Percentiles rank a stretch among this genome's conserved stretches.
Evolutionary conservation across 2,113 vertebrate genomes (phyloP).

Genomic region (Seriola rivoliana): DNA sequence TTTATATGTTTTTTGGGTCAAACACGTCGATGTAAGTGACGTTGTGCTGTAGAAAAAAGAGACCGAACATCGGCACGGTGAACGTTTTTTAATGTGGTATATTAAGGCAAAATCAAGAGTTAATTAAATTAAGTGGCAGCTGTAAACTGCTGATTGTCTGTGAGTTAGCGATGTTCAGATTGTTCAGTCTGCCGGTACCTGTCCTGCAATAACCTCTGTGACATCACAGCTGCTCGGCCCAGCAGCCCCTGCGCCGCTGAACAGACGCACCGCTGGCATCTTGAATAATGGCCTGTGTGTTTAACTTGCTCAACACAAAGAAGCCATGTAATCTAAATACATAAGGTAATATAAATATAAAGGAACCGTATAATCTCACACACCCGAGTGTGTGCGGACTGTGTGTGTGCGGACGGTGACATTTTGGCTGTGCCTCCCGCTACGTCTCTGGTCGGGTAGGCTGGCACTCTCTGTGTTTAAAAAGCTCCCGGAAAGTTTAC

Average conservation of each 20-base stretch:
- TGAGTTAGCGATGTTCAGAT: constrained; percentile 26
- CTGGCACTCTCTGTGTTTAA: constrained; percentile 88
- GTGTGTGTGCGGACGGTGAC: constrained; percentile 62
- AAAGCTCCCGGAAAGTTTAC: constrained; percentile 87
- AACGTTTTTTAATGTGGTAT: too few relatives aligned
- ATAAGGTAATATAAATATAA: constrained; percentile 87
- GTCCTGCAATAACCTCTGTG: constrained; percentile 75
- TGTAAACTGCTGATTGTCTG: constrained; percentile 2
- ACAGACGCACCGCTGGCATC: constrained; percentile 68
- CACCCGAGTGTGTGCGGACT: constrained; percentile 50
- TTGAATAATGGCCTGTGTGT: constrained; percentile 83
- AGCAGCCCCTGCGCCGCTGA: constrained; percentile 65
- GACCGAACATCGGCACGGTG: too few relatives aligned
- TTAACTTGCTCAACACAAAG: constrained; percentile 84
- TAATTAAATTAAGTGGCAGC: too few relatives aligned
- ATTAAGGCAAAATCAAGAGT: too few relatives aligned
- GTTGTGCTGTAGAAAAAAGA: too few relatives aligned
- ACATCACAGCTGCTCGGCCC: constrained; percentile 54
- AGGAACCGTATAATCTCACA: constrained; percentile 79
- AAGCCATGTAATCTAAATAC: constrained; percentile 87
- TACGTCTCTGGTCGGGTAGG: constrained; percentile 77
- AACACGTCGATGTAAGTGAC: too few relatives aligned
- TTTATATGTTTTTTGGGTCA: too few relatives aligned
- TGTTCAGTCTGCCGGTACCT: constrained; percentile 14
- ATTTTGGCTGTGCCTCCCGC: constrained; percentile 77